Conservation (phyloP, 2,113 vertebrate species). For the Grallaria varia region DNA sequence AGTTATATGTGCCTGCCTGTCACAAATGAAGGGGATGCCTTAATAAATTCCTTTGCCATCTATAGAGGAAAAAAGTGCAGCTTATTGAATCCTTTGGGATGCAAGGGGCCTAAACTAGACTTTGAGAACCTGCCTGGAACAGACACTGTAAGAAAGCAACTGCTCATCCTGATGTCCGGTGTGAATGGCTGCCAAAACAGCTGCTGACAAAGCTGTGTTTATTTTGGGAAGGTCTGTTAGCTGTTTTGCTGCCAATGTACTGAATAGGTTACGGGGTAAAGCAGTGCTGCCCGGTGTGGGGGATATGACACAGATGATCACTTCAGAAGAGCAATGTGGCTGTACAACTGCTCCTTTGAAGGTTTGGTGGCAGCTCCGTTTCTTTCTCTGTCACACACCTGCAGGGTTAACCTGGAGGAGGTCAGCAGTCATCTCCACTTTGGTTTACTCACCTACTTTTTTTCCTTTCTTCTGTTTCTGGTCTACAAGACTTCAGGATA, state of each 20-base stretch:
- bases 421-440: not conserved
- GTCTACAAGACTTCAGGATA: not conserved
- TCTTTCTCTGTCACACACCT: not conserved
- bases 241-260: not conserved
- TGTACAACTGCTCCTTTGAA: not conserved
- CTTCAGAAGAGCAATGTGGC: not conserved
- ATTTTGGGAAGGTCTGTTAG: constrained; percentile 16
- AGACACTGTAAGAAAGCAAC: not conserved
- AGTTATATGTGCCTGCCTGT: not conserved
- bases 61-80: not conserved
- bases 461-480: not conserved
- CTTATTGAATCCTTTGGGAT: not conserved
- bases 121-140: not conserved
- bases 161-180: not conserved
- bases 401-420: not conserved
- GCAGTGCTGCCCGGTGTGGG: not conserved
- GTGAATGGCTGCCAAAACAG: not conserved
- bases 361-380: not conserved
- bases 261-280: not conserved
- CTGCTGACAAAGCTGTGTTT: constrained; percentile 21
- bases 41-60: not conserved
- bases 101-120: not conserved
- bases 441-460: not conserved
- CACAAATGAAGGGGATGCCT: not conserved
- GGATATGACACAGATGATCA: not conserved